Conservation (phyloP, 2,113 vertebrate species). For the Falco punctatus region DNA sequence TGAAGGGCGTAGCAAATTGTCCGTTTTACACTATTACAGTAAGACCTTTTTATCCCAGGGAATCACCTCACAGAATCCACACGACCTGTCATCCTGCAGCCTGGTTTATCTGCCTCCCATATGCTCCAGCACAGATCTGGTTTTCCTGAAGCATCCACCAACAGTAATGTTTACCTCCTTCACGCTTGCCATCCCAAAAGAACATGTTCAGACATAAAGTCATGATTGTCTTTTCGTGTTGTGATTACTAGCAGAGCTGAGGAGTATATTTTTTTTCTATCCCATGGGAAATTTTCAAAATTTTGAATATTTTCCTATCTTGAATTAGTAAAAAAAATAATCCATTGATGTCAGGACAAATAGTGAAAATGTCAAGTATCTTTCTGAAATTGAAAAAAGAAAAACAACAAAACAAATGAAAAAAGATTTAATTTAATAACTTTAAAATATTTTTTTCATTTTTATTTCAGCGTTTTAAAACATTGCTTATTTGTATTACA, state of each 20-base stretch:
- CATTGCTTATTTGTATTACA: not conserved
- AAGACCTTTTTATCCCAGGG: not conserved
- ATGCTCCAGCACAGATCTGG: not conserved
- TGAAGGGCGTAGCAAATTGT: not conserved
- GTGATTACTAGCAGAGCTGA: not conserved
- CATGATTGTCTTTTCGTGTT: not conserved
- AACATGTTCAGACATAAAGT: not conserved
- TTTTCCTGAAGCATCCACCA: not conserved
- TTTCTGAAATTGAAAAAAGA: not conserved
- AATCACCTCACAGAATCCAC: not conserved
- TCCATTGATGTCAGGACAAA: not conserved
- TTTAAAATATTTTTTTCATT: not conserved
- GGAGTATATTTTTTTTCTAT: not conserved
- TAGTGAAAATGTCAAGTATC: not conserved
- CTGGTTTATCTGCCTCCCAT: not conserved
- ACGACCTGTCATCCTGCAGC: not conserved
- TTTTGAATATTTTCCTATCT: not conserved
- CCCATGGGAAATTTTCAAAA: not conserved
- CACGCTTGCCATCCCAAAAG: not conserved
- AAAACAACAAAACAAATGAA: not conserved
- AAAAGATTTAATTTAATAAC: not conserved
- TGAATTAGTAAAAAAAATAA: not conserved
- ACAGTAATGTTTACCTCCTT: not conserved
- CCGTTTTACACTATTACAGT: not conserved
- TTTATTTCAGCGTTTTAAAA: not conserved